Base-by-base conservation (phyloP, 2,113 vertebrate genomes). In the Cyprinodon brontotheroides region DNA sequence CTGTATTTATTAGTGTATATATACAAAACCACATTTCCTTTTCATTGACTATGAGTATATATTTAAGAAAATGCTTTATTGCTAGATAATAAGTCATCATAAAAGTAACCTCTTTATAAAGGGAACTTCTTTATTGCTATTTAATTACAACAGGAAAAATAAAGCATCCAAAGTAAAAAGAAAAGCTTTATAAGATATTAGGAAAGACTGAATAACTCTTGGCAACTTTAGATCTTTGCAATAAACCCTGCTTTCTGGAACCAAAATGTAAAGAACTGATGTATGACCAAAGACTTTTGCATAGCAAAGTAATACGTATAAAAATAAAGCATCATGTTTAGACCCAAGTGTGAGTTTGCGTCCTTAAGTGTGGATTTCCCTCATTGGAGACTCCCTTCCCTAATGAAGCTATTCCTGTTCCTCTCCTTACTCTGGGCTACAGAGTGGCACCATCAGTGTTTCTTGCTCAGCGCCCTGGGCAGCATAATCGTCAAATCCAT, bases 401-500 rank as follows among this genome's bases (percentile, higher is more conserved):
- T 84, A 92, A 89, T 90, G 70, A 89, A 82, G 82, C 77, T 66
- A 71, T 76, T 75, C 74, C 13, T 72, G 75, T 72, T 82, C 63
- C 65, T 80, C 62, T 63, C 63, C 73, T 72, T 63, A 61, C 67
- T 66, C 79, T 79, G 69, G 74, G 71, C 76, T 68, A 73, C 74
- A 80, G 61, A 70, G 53, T 70, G 83, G 77, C 81, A 79, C 72
- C 81, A 61, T 76, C 69, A 5, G 73, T 37, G 73, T 61, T 82
- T 86, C 79, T 83, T 66, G 48, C 87, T 85, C 71, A 75, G 83
- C 79, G 86, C 91, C 87, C 84, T 87, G 86, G 91, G 90, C 87
- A 74, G 77, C 86, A 67, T 85, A 79, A 91, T 90, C 85, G 86
- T 89, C 83, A 90, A 91, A 92, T 90, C 90, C 84, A 87, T 91